Percentiles rank a stretch among this genome's conserved stretches.
Evolutionary conservation across 2,888 invertebrate genomes (phyloP).

Genomic region (Yponomeuta cagnagella): DNA sequence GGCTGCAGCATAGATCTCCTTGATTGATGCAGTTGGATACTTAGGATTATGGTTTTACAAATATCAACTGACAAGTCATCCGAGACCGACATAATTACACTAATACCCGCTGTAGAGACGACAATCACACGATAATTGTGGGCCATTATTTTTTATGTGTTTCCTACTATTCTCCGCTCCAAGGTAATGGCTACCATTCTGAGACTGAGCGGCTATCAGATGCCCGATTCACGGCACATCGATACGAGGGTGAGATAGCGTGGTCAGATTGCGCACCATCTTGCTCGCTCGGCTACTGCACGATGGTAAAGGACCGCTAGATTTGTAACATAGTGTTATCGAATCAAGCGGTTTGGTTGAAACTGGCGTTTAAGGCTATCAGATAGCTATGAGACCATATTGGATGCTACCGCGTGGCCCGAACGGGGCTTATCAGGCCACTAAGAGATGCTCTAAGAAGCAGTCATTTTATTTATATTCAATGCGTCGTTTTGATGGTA

Average conservation of each 20-base stretch:
- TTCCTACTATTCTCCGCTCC: constrained; percentile 10
- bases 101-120: background rate
- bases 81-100: background rate
- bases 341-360: constrained; percentile 5
- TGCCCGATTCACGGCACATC: constrained; percentile 2
- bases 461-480: constrained; percentile 2
- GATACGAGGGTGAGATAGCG: background rate
- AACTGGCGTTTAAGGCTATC: constrained; percentile 43
- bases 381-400: constrained; percentile 50
- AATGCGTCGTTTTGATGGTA: background rate
- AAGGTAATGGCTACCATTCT: constrained; percentile 12
- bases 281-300: background rate
- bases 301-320: background rate
- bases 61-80: background rate
- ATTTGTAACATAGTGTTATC: constrained; percentile 10
- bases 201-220: constrained; percentile 7
- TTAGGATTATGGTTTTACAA: background rate
- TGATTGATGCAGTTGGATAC: background rate
- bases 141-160: constrained; percentile 14
- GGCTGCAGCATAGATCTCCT: background rate
- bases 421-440: constrained; percentile 3
- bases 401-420: constrained; percentile 38
- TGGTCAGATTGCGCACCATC: background rate
- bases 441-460: constrained; percentile 28
- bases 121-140: constrained; percentile 8